Percentiles rank a stretch among this genome's conserved stretches.
phyloP scores from a whole-genome alignment of 2,797 vertebrate genomes.

The Rallus crepitans region DNA sequence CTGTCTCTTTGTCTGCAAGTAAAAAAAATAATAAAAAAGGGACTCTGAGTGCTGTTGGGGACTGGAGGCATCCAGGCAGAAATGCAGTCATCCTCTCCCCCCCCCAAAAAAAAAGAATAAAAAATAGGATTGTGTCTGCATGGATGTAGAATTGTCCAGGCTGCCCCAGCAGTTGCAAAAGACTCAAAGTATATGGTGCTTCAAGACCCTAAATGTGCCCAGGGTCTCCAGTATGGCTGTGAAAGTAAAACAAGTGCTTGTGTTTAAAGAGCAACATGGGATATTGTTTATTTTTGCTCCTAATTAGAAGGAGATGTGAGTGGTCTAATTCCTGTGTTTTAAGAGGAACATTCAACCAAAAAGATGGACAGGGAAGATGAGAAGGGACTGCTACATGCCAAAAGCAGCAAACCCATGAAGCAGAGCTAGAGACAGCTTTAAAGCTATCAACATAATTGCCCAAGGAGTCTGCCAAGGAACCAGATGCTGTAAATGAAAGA shows the following conservation, averaged over 20 bases:
- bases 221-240: background rate
- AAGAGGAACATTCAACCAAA: background rate
- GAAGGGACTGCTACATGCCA: constrained; percentile 12
- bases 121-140: background rate
- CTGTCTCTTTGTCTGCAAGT: background rate
- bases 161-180: background rate
- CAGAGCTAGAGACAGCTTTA: constrained; percentile 68
- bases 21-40: background rate
- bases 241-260: background rate
- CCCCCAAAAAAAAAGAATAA: background rate
- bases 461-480: constrained; percentile 64
- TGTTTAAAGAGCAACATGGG: background rate
- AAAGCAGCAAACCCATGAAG: constrained; percentile 60
- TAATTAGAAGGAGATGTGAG: background rate
- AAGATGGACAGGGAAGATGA: constrained; percentile 19
- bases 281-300: background rate
- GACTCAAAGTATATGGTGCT: background rate
- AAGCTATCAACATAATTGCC: constrained; percentile 62
- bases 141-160: background rate
- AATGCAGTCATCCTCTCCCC: background rate
- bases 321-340: background rate
- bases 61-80: background rate
- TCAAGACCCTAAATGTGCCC: background rate
- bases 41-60: background rate
- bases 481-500: constrained; percentile 73